Base-by-base conservation (phyloP, 2,113 vertebrate species). In the Acrocephalus arundinaceus region DNA sequence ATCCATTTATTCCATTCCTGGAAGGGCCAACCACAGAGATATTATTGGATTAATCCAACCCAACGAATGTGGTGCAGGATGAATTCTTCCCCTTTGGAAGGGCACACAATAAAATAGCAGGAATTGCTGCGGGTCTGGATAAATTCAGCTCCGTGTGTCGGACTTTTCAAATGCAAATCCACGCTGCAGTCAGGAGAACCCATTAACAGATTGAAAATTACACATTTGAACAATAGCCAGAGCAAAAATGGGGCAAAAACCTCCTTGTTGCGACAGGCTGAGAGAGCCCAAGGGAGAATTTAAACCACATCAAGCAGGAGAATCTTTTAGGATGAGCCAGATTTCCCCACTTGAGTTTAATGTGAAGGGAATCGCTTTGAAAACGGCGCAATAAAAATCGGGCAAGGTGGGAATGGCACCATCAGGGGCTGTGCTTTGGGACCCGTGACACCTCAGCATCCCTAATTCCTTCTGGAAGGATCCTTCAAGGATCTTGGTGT, bases 91-190 rank as follows among this genome's bases (percentile, higher is more conserved):
- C n/a, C 14, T 51, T 57, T 43, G 65, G 63, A 77, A 77, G 14
- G 3, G 15, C 58, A 25, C 4, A 79, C 31, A 62, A 87, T 70
- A 33, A 78, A 81, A 71, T 9, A 73, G 41, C n/a, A 3, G 21
- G 54, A 87, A 51, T 59, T 75, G 45, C 66, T 43, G 76, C 33
- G 28, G 24, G 5, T 13, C 54, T 51, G n/a, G 66, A 63, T 25
- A 49, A 70, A 87, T 85, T 18, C 81, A 54, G 80, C 57, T 55
- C 27, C 3, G 13, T 8, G 18, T 5, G 48, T 20, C 10, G 37
- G 89, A 73, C 58, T 85, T 89, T 66, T 68, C 81, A 84, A 76
- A 85, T 54, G 78, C 67, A 91, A 94, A 94, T 21, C 35, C 0
- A 4, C 8, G 1, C 33, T 16, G 48, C 52, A 83, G 72, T 13